Percentiles rank a stretch among this genome's conserved stretches.
Evolutionary conservation across 2,888 invertebrate genomes (phyloP).

Genomic region (Ceriagrion tenellum): DNA sequence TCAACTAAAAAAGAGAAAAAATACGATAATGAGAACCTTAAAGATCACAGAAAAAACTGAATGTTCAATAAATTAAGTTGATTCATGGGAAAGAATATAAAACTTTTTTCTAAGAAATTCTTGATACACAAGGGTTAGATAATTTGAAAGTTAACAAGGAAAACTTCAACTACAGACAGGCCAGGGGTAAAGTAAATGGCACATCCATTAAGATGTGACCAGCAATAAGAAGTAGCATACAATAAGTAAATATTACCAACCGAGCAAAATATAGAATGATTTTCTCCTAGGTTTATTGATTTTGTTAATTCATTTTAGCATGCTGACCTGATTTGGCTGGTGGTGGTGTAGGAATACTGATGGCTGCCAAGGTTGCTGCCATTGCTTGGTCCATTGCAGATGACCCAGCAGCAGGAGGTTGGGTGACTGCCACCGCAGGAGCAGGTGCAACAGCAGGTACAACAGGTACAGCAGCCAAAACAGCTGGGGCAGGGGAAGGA

Average conservation of each 20-base stretch:
- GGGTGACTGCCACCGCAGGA: conserved; percentile 69
- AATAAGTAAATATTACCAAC: too few relatives aligned
- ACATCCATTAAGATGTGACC: too few relatives aligned
- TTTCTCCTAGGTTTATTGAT: too few relatives aligned
- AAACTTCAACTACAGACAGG: too few relatives aligned
- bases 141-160: too few relatives aligned
- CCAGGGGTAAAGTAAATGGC: too few relatives aligned
- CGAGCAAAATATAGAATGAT: not conserved
- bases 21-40: not conserved
- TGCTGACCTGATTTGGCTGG: conserved; percentile 79
- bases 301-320: not conserved
- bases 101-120: too few relatives aligned
- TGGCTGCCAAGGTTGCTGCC: conserved; percentile 95
- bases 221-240: too few relatives aligned
- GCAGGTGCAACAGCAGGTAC: conserved; percentile 74
- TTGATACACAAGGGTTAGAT: too few relatives aligned
- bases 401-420: conserved; percentile 76
- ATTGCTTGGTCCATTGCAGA: conserved; percentile 95
- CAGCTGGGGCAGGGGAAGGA: conserved; percentile 74
- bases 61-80: too few relatives aligned
- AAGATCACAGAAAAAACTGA: too few relatives aligned
- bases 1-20: conserved; percentile 73
- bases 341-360: conserved; percentile 84
- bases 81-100: too few relatives aligned
- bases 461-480: conserved; percentile 71